Base-by-base conservation (phyloP, 2,797 vertebrate genomes). In the Pseudotriccus pelzelni region DNA sequence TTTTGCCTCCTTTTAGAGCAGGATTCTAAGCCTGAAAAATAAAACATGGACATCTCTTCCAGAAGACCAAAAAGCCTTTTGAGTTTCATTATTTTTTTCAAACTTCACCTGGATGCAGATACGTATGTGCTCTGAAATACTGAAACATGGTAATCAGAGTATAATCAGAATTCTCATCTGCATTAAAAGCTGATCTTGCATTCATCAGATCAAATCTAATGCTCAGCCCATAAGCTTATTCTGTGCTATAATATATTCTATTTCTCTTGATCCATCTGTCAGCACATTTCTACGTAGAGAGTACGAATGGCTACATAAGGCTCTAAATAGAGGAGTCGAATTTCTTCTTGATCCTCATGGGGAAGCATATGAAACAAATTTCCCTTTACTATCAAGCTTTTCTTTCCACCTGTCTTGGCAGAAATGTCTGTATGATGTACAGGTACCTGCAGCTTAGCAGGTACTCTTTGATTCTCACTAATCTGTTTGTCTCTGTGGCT, bases 141-240 rank as follows among this genome's bases (percentile, higher is more conserved):
- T 41, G 27, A 78, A 90, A 55, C 39, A 21, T n/a, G 46, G 58
- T 62, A 94, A 92, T 72, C 72, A 85, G 62, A 44, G 89, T 14
- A 49, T 89, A 94, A 92, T 94, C 86, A 90, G 92, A 80, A 83
- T 82, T 87, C 89, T 92, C 66, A 87, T 85, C 89, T 92, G 91
- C 76, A 81, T 96, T 92, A 91, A 87, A 73, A 89, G 66, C 79
- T 91, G 75, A 91, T 94, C 82, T 87, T 67, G 66, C 68, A 92
- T 92, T 89, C 72, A 86, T 83, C 39, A 84, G 78, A 89, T 75
- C 89, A 92, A 90, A 72, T 43, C 59, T 30, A 84, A 0, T 36
- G 37, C 82, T 77, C 77, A 75, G 82, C 20, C 72, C 1, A 0
- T 21, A 41, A 92, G 76, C 62, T 89, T 85, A 77, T 81, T 78